These are phyloP conservation scores for Gonioctena quinquepunctata DNA, from an alignment of 1,140 invertebrate genomes.

Conservation along the genomic window DNA sequence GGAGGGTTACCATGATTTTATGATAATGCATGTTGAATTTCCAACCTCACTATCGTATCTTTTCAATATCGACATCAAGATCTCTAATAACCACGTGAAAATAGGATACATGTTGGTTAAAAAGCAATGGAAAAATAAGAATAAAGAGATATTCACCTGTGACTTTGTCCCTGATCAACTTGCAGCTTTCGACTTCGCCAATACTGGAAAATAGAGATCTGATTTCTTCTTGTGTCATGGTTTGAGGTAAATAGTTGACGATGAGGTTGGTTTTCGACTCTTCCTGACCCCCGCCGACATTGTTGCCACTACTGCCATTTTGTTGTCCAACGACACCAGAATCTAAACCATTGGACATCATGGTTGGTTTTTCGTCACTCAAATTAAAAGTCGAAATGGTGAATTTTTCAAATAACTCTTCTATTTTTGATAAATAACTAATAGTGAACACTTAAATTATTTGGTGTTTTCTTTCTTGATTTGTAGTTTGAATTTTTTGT, in stretches of 20 bases:
- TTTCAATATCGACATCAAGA: neutral
- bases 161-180: conserved; percentile 97
- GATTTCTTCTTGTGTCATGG: conserved; percentile 99
- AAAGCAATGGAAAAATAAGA: neutral
- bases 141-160: conserved; percentile 71
- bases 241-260: conserved; percentile 99
- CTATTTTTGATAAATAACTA: conserved; percentile 26
- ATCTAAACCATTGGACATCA: conserved; percentile 86
- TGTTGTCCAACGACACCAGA: conserved; percentile 65
- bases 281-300: conserved; percentile 73
- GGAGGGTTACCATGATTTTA: neutral
- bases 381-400: conserved; percentile 43
- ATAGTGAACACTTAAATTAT: conserved; percentile 22
- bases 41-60: neutral
- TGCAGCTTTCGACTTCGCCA: conserved; percentile 98
- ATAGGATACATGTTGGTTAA: neutral
- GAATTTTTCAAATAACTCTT: conserved; percentile 38
- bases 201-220: conserved; percentile 96
- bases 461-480: conserved; percentile 18
- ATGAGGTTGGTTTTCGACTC: conserved; percentile 98
- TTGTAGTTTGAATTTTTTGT: neutral
- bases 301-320: conserved; percentile 70
- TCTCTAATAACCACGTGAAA: neutral
- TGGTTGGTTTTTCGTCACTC: conserved; percentile 53
- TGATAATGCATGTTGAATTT: neutral